These are phyloP conservation scores for Ciconia nigra DNA, from an alignment of 2,797 vertebrate genomes.

Conservation along the genomic window DNA sequence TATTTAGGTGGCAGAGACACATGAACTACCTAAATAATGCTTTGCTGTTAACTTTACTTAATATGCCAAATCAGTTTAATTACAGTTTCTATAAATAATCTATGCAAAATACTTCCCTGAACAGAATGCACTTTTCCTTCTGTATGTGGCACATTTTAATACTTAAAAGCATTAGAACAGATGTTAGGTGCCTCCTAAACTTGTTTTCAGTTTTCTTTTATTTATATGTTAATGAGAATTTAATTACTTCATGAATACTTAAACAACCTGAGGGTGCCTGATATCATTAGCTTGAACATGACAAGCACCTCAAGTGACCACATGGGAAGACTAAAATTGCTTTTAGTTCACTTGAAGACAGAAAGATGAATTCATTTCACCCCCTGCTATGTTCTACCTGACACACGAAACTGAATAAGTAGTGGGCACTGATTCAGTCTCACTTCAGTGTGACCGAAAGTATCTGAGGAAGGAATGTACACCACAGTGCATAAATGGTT, in stretches of 20 bases:
- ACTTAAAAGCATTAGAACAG: conserved; percentile 84
- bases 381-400: conserved; percentile 76
- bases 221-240: conserved; percentile 89
- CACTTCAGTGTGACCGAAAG: conserved; percentile 38
- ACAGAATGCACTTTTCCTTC: conserved; percentile 75
- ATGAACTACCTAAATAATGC: conserved; percentile 54
- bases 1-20: conserved; percentile 52
- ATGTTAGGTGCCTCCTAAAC: conserved; percentile 83
- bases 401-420: conserved; percentile 56
- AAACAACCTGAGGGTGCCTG: conserved; percentile 85
- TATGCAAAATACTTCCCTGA: conserved; percentile 73
- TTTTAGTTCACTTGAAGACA: conserved; percentile 81
- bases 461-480: conserved; percentile 12
- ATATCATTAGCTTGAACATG: conserved; percentile 86
- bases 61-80: conserved; percentile 77
- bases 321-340: conserved; percentile 84
- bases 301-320: conserved; percentile 84
- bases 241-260: conserved; percentile 89
- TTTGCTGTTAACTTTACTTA: conserved; percentile 71
- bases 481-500: conserved; percentile 32
- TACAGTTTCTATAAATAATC: conserved; percentile 80
- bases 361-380: conserved; percentile 78
- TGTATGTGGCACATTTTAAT: conserved; percentile 76
- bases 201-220: conserved; percentile 86
- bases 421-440: conserved; percentile 57